Percentiles rank a stretch among this genome's conserved stretches.
Conservation (phyloP, 2,888 invertebrate genomes). For the Sinotaia quadrata region DNA sequence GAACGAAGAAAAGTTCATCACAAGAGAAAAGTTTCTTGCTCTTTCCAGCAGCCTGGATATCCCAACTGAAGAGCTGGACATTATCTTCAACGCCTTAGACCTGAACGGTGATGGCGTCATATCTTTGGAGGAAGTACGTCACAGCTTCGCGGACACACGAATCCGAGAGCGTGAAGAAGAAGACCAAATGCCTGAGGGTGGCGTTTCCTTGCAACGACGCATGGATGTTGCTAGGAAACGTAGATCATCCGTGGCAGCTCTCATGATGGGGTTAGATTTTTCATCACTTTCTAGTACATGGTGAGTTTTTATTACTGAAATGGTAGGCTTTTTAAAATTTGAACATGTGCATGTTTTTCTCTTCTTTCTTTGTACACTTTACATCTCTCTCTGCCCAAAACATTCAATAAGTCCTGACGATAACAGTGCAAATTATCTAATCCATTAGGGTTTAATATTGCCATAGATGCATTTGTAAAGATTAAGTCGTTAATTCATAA, state of each 20-base stretch:
- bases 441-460: too few species aligned
- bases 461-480: too few species aligned
- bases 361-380: not conserved
- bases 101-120: slow-evolving; percentile 58
- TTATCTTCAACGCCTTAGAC: slow-evolving; percentile 56
- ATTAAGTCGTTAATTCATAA: too few species aligned
- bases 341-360: too few species aligned
- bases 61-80: slow-evolving; percentile 52
- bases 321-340: too few species aligned
- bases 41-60: slow-evolving; percentile 48
- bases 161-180: slow-evolving; percentile 17
- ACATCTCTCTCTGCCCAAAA: not conserved
- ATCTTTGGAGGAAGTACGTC: slow-evolving; percentile 42
- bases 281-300: not conserved
- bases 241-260: slow-evolving; percentile 15
- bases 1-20: slow-evolving; percentile 20
- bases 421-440: too few species aligned
- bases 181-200: not conserved
- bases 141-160: slow-evolving; percentile 14
- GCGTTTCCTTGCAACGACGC: not conserved
- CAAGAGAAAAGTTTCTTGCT: slow-evolving; percentile 15
- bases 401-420: not conserved
- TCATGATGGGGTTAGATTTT: slow-evolving; percentile 22
- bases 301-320: slow-evolving; percentile 12
- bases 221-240: slow-evolving; percentile 12